Conservation (phyloP, 2,113 vertebrate genomes). For the Ochotona curzoniae region DNA sequence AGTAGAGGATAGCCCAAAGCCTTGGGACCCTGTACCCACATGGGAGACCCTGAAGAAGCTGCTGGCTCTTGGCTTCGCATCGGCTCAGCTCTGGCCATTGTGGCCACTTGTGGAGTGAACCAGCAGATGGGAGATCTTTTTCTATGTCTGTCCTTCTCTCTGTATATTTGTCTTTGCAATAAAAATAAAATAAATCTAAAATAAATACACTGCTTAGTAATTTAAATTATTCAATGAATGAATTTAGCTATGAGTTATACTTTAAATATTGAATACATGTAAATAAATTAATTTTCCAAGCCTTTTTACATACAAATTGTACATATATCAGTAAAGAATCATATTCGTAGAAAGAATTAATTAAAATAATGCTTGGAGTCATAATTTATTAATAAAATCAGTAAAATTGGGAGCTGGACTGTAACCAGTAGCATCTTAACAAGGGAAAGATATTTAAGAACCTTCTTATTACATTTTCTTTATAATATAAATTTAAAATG, state of each 20-base stretch:
- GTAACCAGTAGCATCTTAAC: not conserved
- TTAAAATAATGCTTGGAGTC: not conserved
- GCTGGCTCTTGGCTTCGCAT: too few relatives aligned
- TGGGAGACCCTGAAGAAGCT: too few relatives aligned
- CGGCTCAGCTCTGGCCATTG: too few relatives aligned
- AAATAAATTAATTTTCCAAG: not conserved
- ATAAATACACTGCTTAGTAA: not conserved
- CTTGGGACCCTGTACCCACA: too few relatives aligned
- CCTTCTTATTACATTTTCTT: not conserved
- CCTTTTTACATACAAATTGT: constrained; percentile 29
- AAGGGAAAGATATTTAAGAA: not conserved
- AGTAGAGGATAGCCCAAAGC: too few relatives aligned
- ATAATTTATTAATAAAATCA: constrained; percentile 1
- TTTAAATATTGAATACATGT: not conserved
- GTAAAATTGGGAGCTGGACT: not conserved
- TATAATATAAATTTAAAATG: not conserved
- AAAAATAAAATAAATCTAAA: too few relatives aligned
- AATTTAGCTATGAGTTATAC: not conserved
- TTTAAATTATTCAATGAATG: not conserved
- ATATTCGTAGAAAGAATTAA: not conserved
- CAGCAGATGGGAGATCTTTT: too few relatives aligned
- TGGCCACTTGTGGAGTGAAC: too few relatives aligned
- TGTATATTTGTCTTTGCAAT: too few relatives aligned
- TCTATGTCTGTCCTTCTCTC: too few relatives aligned
- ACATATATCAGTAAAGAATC: not conserved